A percentile compares a stretch with the other conserved stretches of the same genome.
Evolutionary conservation across 1,140 invertebrate genomes (phyloP).

Genomic region (Drosophila teissieri): DNA sequence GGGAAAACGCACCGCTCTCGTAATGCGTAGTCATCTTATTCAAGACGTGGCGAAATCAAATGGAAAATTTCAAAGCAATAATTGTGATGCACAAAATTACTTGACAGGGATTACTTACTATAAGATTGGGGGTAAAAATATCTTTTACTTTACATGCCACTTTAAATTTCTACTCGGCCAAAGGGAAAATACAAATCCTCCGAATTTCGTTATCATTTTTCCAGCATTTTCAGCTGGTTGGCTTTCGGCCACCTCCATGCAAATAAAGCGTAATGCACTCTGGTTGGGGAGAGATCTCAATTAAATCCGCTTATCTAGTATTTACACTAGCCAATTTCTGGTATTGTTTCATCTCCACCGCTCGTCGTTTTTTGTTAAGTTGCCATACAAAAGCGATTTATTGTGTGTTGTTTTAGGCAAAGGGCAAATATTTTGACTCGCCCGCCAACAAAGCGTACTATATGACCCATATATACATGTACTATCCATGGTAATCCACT

Average conservation of each 20-base stretch:
- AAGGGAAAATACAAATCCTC: neutral
- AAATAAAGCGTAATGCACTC: slow-evolving; percentile 28
- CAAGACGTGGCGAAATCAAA: neutral
- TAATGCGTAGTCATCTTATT: slow-evolving; percentile 24
- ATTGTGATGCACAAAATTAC: neutral
- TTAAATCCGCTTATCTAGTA: slow-evolving; percentile 58
- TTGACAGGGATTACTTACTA: too few species aligned
- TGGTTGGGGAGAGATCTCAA: slow-evolving; percentile 38
- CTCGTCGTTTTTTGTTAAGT: slow-evolving; percentile 8
- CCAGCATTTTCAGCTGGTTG: slow-evolving; percentile 21
- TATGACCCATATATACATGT: slow-evolving; percentile 8
- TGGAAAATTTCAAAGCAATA: slow-evolving; percentile 1
- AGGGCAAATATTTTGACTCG: slow-evolving; percentile 52
- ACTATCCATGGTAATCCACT: slow-evolving; percentile 58
- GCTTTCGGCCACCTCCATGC: slow-evolving; percentile 1
- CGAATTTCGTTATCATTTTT: slow-evolving; percentile 31
- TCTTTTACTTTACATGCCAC: too few species aligned
- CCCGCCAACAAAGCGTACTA: slow-evolving; percentile 8
- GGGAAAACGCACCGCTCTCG: slow-evolving; percentile 27
- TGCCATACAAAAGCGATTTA: slow-evolving; percentile 51
- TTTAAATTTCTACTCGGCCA: neutral
- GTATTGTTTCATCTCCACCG: slow-evolving; percentile 23
- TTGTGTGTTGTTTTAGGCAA: slow-evolving; percentile 46
- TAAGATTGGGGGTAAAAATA: too few species aligned
- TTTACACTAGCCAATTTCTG: slow-evolving; percentile 42